phyloP scores from a whole-genome alignment of 2,113 vertebrate species.

The Pristiophorus japonicus region DNA sequence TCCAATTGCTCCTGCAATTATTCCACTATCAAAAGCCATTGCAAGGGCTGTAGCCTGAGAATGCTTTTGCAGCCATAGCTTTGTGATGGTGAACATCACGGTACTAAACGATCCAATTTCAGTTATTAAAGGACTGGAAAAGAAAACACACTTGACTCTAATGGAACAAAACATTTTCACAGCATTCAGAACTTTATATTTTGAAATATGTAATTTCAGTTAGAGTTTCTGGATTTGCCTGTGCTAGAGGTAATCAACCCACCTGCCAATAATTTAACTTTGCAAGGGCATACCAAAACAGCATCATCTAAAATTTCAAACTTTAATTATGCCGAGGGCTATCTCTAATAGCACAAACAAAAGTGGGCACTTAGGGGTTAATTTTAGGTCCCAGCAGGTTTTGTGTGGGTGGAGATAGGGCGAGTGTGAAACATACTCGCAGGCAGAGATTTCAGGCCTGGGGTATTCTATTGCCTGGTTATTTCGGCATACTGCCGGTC shows the following conservation, averaged over 20 bases:
- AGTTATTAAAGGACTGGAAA: background rate
- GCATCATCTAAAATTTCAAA: background rate
- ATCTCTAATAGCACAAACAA: background rate
- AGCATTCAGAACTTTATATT: background rate
- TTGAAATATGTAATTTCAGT: background rate
- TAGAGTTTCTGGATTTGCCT: background rate
- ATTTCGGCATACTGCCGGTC: too few relatives aligned
- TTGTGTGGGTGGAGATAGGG: background rate
- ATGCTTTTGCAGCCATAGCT: background rate
- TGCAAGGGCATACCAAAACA: background rate
- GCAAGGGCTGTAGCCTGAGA: background rate
- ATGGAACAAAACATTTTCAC: background rate
- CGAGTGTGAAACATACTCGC: too few relatives aligned
- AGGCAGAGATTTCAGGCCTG: too few relatives aligned
- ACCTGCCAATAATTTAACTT: background rate
- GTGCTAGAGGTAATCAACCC: background rate
- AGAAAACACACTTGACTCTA: background rate
- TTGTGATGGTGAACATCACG: background rate
- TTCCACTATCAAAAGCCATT: background rate
- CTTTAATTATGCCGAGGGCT: background rate
- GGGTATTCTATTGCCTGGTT: too few relatives aligned
- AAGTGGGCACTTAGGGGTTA: background rate
- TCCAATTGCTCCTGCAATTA: background rate
- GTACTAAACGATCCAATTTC: too few relatives aligned
- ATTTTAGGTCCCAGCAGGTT: background rate